Percentiles rank a stretch among this genome's conserved stretches.
Evolutionary conservation across 2,888 invertebrate genomes (phyloP).

Genomic region (Seira sanloemensis): DNA sequence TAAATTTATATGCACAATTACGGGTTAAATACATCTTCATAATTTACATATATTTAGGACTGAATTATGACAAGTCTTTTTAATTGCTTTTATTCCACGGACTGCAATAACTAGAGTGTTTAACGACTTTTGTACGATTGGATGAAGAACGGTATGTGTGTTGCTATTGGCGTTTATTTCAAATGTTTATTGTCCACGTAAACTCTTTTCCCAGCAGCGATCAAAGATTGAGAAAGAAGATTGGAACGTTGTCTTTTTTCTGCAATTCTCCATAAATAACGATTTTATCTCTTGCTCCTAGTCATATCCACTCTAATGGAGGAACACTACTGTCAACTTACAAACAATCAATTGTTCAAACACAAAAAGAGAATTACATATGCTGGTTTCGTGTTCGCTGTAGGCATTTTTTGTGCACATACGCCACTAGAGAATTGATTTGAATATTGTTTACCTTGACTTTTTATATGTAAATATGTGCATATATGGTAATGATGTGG

Average conservation of each 20-base stretch:
- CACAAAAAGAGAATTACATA: background rate
- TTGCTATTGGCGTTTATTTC: too few species aligned
- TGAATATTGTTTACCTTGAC: background rate
- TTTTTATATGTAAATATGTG: too few species aligned
- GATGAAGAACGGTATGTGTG: background rate
- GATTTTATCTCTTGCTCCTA: background rate
- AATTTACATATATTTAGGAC: too few species aligned
- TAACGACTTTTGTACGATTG: too few species aligned
- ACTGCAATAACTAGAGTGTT: too few species aligned
- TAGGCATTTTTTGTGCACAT: background rate
- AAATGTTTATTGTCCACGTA: background rate
- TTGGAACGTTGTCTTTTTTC: background rate
- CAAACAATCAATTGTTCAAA: background rate
- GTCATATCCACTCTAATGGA: background rate
- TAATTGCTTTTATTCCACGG: too few species aligned
- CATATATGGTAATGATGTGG: background rate
- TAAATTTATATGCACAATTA: too few species aligned
- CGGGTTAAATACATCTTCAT: too few species aligned
- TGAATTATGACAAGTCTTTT: too few species aligned
- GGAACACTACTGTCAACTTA: background rate
- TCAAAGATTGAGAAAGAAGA: background rate
- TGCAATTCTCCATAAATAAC: background rate
- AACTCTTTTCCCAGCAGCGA: background rate
- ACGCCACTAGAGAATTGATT: background rate
- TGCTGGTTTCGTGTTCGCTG: background rate